These are phyloP conservation scores for Orientallactaga bullata DNA, from an alignment of 2,113 vertebrate species.

Conservation along the genomic window DNA sequence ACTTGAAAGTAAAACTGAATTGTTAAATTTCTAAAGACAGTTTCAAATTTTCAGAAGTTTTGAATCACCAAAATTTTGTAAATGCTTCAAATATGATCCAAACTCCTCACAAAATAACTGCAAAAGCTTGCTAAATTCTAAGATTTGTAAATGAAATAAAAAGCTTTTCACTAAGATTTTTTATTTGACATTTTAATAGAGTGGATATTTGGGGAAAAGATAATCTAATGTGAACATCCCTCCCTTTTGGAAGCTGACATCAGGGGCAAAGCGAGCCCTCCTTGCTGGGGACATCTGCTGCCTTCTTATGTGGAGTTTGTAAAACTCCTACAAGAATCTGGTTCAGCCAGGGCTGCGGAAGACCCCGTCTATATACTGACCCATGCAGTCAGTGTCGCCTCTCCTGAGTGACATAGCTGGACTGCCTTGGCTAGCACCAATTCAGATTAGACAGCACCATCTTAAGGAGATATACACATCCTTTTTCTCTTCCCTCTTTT, in stretches of 20 bases:
- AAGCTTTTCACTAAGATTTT: neutral
- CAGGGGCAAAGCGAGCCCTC: neutral
- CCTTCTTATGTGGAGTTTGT: neutral
- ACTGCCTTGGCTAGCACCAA: neutral
- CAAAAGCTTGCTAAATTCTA: neutral
- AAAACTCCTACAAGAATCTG: neutral
- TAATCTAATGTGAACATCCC: neutral
- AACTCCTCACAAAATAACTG: neutral
- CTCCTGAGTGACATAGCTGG: fast-evolving
- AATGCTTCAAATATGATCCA: neutral
- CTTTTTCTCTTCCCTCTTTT: neutral
- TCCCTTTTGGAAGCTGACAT: neutral
- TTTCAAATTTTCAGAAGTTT: neutral
- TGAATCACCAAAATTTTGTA: neutral
- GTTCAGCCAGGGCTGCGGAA: neutral
- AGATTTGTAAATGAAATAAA: neutral
- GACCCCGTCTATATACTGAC: neutral
- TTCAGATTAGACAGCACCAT: neutral
- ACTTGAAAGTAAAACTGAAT: neutral
- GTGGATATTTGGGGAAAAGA: neutral
- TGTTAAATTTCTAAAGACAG: neutral
- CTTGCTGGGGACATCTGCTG: neutral
- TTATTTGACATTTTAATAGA: neutral
- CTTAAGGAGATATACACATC: no score
- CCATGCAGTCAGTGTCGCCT: fast-evolving